Percentiles rank a stretch among this genome's conserved stretches.
Evolutionary conservation across 1,140 invertebrate genomes (phyloP).

Genomic region (Macrobrachium rosenbergii): DNA sequence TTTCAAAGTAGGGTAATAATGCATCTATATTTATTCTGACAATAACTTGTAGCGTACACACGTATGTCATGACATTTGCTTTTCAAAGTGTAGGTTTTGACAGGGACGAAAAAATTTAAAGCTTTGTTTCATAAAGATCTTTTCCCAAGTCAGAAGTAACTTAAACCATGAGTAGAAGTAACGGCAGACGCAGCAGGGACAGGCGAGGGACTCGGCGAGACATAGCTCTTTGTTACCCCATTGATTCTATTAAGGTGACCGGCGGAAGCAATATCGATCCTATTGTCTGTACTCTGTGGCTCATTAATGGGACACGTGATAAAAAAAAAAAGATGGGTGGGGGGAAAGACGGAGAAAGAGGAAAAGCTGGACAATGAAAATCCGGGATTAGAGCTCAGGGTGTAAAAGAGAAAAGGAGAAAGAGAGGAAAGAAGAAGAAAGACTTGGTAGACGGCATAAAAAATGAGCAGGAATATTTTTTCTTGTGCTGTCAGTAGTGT

Average conservation of each 20-base stretch:
- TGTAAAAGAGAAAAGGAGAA: slow-evolving; percentile 2
- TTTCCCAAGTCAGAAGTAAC: not conserved
- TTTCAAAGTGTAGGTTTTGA: too few relatives aligned
- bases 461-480: too few relatives aligned
- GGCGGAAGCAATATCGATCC: slow-evolving; percentile 53
- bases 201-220: not conserved
- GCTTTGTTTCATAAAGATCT: too few relatives aligned
- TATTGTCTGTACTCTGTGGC: slow-evolving; percentile 56
- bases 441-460: not conserved
- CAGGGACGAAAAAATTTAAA: too few relatives aligned
- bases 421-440: not conserved
- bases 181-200: not conserved
- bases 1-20: too few relatives aligned
- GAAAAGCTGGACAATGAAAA: slow-evolving; percentile 36
- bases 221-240: slow-evolving; percentile 49
- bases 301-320: slow-evolving; percentile 59
- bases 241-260: slow-evolving; percentile 64
- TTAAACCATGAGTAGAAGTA: not conserved
- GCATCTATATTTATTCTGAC: too few relatives aligned
- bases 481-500: too few relatives aligned
- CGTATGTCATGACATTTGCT: not conserved
- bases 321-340: slow-evolving; percentile 35
- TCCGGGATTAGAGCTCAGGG: not conserved
- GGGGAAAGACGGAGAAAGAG: not conserved
- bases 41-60: too few relatives aligned